These are phyloP conservation scores for Scaptomyza cyrtandrae DNA, from an alignment of 2,888 invertebrate species.

Conservation along the genomic window DNA sequence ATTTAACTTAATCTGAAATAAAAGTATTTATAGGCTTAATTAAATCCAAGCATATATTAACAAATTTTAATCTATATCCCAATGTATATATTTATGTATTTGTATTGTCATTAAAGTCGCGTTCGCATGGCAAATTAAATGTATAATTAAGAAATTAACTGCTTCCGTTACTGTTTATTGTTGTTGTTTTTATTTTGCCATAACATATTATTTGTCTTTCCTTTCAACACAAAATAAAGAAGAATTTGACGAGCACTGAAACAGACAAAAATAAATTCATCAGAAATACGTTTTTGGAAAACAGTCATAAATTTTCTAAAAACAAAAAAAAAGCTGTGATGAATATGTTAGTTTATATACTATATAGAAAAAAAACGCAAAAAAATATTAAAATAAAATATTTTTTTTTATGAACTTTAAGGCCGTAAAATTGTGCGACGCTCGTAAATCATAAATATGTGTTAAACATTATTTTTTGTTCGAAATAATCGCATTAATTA, in stretches of 20 bases:
- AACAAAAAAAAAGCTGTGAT: background rate
- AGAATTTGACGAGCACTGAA: slow-evolving; percentile 9
- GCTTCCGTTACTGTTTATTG: slow-evolving; percentile 75
- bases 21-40: slow-evolving; percentile 39
- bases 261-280: slow-evolving; percentile 16
- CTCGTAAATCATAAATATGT: slow-evolving; percentile 40
- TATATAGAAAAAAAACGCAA: slow-evolving; percentile 5
- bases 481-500: slow-evolving; percentile 3
- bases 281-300: slow-evolving; percentile 9
- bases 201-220: slow-evolving; percentile 29
- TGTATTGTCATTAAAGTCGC: slow-evolving; percentile 43
- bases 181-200: slow-evolving; percentile 22
- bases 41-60: slow-evolving; percentile 2
- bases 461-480: slow-evolving; percentile 10
- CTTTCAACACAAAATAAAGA: slow-evolving; percentile 11
- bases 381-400: slow-evolving; percentile 9
- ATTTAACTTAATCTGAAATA: slow-evolving; percentile 13
- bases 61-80: background rate
- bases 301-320: slow-evolving; percentile 36
- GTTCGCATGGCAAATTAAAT: slow-evolving; percentile 68
- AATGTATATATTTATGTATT: slow-evolving; percentile 5
- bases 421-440: slow-evolving; percentile 23
- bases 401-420: slow-evolving; percentile 22
- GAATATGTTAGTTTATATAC: background rate
- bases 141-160: slow-evolving; percentile 76